Evolutionary conservation across 2,888 invertebrate species (phyloP).

Genomic region (Amiota mariae): DNA sequence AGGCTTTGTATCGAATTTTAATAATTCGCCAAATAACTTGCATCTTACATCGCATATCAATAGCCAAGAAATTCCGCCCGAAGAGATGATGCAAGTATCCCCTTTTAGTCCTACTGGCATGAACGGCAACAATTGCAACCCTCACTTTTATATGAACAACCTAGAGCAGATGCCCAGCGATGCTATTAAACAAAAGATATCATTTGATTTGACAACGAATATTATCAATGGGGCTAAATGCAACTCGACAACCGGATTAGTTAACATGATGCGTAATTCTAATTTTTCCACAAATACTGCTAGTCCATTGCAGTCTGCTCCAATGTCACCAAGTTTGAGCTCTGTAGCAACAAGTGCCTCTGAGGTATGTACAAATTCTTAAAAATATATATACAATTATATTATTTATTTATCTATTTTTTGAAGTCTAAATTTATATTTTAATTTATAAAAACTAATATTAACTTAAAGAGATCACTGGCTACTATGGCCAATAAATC

Average conservation of each 20-base stretch:
- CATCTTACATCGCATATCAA: slow-evolving; percentile 34
- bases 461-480: too few species aligned
- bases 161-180: slow-evolving; percentile 39
- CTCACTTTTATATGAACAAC: slow-evolving; percentile 30
- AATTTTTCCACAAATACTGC: slow-evolving; percentile 67
- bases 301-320: slow-evolving; percentile 74
- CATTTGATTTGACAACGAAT: slow-evolving; percentile 29
- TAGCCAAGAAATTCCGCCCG: slow-evolving; percentile 43
- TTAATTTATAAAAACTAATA: too few species aligned
- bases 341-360: slow-evolving; percentile 87
- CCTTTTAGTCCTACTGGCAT: slow-evolving; percentile 49
- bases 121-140: slow-evolving; percentile 29
- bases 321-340: slow-evolving; percentile 81
- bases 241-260: slow-evolving; percentile 40
- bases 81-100: slow-evolving; percentile 60
- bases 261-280: slow-evolving; percentile 65
- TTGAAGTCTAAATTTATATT: too few species aligned
- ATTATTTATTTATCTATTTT: too few species aligned
- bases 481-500: too few species aligned
- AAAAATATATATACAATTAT: background rate
- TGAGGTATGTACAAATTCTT: slow-evolving; percentile 77
- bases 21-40: slow-evolving; percentile 41
- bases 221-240: slow-evolving; percentile 7
- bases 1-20: slow-evolving; percentile 18
- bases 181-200: slow-evolving; percentile 36